Evolutionary conservation across 2,888 invertebrate genomes (phyloP).

Genomic region (Polia nebulosa): DNA sequence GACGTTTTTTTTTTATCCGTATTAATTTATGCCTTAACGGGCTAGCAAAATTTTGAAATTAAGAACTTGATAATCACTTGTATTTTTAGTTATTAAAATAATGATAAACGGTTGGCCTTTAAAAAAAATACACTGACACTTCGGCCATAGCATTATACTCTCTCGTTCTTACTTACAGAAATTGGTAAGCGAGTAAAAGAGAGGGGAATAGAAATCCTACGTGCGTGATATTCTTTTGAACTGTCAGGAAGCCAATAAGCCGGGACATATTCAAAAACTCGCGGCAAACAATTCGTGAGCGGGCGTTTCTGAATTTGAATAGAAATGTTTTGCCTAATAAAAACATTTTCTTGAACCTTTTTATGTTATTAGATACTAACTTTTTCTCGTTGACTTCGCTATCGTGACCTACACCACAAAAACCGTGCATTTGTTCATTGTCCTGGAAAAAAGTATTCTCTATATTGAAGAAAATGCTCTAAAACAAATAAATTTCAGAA

Average conservation of each 20-base stretch:
- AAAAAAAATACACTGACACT: neutral
- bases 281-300: slow-evolving; percentile 10
- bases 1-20: too few relatives aligned
- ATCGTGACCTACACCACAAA: neutral
- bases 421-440: too few relatives aligned
- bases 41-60: too few relatives aligned
- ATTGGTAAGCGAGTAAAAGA: neutral
- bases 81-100: too few relatives aligned
- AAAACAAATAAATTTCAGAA: too few relatives aligned
- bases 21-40: too few relatives aligned
- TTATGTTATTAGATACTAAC: neutral
- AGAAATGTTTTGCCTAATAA: neutral
- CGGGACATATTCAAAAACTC: slow-evolving; percentile 18
- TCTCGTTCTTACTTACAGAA: neutral
- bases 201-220: neutral
- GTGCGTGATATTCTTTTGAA: slow-evolving; percentile 11
- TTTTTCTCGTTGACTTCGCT: neutral
- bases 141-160: neutral
- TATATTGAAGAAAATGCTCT: too few relatives aligned
- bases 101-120: neutral
- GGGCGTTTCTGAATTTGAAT: slow-evolving; percentile 11
- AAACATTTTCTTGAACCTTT: neutral
- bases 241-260: slow-evolving; percentile 7
- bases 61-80: too few relatives aligned
- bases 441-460: too few relatives aligned